Evolutionary conservation across 1,140 invertebrate genomes (phyloP).

Genomic region (Meloidogyne chitwoodi): DNA sequence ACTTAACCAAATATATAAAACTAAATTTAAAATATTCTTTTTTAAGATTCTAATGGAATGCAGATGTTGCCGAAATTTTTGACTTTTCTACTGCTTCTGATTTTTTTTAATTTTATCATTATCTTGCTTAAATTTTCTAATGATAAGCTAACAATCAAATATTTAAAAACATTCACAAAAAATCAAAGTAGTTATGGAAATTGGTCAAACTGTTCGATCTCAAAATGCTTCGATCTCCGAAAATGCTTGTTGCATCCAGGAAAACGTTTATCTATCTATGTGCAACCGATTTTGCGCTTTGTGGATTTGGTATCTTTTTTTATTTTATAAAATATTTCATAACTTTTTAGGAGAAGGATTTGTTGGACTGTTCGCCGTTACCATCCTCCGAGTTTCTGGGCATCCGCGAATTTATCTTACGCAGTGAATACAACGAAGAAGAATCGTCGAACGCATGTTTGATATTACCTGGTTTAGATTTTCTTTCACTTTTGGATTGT

Average conservation of each 20-base stretch:
- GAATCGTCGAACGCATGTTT: slow-evolving; percentile 18
- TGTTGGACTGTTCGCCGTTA: slow-evolving; percentile 7
- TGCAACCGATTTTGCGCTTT: slow-evolving; percentile 23
- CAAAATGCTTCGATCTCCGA: slow-evolving; percentile 19
- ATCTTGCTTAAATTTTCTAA: neutral
- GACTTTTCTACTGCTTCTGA: neutral
- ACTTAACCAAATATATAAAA: neutral
- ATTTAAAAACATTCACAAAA: neutral
- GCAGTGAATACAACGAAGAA: slow-evolving; percentile 8
- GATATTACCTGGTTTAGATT: slow-evolving; percentile 26
- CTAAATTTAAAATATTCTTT: neutral
- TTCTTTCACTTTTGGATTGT: neutral
- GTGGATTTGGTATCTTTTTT: slow-evolving; percentile 20
- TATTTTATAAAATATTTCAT: neutral
- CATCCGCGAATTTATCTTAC: slow-evolving; percentile 8
- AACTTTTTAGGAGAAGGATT: slow-evolving; percentile 8
- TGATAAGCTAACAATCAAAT: neutral
- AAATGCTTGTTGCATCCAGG: slow-evolving; percentile 17
- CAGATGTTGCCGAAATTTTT: neutral
- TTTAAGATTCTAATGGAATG: neutral
- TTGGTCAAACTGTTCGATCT: slow-evolving; percentile 20
- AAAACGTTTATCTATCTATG: slow-evolving; percentile 1
- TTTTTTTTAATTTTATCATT: neutral
- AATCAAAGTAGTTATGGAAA: neutral
- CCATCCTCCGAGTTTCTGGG: slow-evolving; percentile 23